A percentile compares a stretch with the other conserved stretches of the same genome.
These are phyloP conservation scores for Alethe diademata DNA, from an alignment of 2,113 vertebrate genomes.

Conservation along the genomic window DNA sequence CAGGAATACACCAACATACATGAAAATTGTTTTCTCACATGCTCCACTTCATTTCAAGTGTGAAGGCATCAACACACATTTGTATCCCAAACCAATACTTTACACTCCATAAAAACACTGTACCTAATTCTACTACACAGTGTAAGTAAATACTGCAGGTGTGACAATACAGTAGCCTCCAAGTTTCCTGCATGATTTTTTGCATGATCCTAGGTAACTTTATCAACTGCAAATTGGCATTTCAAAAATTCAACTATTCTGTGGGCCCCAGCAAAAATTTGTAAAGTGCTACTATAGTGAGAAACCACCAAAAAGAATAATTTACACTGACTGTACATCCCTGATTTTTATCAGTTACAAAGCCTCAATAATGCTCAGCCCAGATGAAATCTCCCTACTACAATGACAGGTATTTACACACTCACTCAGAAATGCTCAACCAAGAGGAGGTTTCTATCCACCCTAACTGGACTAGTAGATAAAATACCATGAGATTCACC, in stretches of 20 bases:
- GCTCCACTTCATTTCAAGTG: background rate
- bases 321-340: background rate
- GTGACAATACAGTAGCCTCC: background rate
- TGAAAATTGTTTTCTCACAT: background rate
- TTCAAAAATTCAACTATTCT: background rate
- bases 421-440: background rate
- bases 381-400: background rate
- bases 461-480: background rate
- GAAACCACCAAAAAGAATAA: background rate
- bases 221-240: background rate
- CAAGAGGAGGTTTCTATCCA: background rate
- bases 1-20: background rate
- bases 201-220: background rate
- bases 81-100: background rate
- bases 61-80: background rate
- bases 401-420: fast-evolving
- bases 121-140: background rate
- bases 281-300: background rate
- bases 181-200: background rate
- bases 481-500: background rate
- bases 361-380: background rate
- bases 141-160: background rate
- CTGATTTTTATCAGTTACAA: background rate
- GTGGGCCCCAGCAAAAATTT: background rate
- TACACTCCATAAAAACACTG: background rate